Percentiles rank a stretch among this genome's conserved stretches.
Conservation (phyloP, 2,113 vertebrate genomes). For the Aegithalos caudatus region DNA sequence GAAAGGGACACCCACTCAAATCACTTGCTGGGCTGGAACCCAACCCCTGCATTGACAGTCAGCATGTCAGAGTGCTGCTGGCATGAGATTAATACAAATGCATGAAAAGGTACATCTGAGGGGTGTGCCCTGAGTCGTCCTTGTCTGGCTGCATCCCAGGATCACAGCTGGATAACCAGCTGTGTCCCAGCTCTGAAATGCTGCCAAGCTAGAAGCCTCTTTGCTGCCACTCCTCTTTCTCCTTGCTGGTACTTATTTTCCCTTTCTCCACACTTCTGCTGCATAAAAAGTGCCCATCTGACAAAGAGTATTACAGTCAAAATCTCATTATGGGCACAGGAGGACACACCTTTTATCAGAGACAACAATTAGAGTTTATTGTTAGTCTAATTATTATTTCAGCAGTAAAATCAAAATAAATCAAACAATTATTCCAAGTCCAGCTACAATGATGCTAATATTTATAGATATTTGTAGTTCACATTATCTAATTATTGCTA, state of each 20-base stretch:
- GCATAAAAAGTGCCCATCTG: slow-evolving; percentile 17
- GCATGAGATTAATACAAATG: neutral
- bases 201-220: slow-evolving; percentile 10
- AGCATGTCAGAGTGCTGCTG: neutral
- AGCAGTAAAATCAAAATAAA: neutral
- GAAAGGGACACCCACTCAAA: neutral
- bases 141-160: neutral
- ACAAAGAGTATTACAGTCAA: slow-evolving; percentile 1
- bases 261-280: neutral
- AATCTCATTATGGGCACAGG: neutral
- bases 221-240: neutral
- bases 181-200: neutral
- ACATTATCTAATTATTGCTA: neutral
- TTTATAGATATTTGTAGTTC: neutral
- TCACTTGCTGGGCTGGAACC: neutral
- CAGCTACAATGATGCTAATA: neutral
- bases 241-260: slow-evolving; percentile 10
- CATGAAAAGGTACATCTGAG: neutral
- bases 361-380: neutral
- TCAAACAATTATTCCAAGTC: neutral
- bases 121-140: neutral
- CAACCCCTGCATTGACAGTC: rapidly evolving
- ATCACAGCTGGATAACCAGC: slow-evolving; percentile 47
- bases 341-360: neutral
- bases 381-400: slow-evolving; percentile 8